Percentiles rank a stretch among this genome's conserved stretches.
Evolutionary conservation across 2,113 vertebrate species (phyloP).

Genomic region (Choloepus hoffmanni): DNA sequence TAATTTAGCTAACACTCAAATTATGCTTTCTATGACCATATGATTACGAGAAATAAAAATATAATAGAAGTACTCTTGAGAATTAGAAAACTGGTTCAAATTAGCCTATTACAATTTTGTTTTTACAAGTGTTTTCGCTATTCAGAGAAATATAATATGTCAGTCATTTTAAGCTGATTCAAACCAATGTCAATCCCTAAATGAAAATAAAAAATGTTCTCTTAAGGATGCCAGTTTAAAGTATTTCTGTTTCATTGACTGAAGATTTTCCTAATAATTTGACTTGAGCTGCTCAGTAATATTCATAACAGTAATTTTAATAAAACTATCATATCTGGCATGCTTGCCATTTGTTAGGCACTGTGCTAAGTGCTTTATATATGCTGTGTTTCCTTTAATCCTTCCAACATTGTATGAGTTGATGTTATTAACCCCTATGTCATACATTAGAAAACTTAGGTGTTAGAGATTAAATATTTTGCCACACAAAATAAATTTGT

Average conservation of each 20-base stretch:
- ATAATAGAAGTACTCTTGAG: constrained; percentile 42
- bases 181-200: constrained; percentile 64
- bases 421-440: neutral
- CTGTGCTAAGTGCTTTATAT: neutral
- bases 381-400: neutral
- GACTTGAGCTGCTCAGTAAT: neutral
- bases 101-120: constrained; percentile 63
- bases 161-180: constrained; percentile 38
- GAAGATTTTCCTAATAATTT: constrained; percentile 26
- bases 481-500: neutral
- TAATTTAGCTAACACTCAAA: constrained; percentile 66
- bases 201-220: constrained; percentile 39
- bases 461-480: neutral
- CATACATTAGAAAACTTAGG: neutral
- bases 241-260: neutral
- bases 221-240: constrained; percentile 34
- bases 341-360: neutral
- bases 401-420: neutral
- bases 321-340: neutral
- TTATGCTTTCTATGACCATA: constrained; percentile 44
- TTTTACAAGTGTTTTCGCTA: constrained; percentile 73
- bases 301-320: neutral
- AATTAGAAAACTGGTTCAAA: constrained; percentile 64
- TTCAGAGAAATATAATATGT: constrained; percentile 57
- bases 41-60: constrained; percentile 69